Percentiles rank a stretch among this genome's conserved stretches.
Evolutionary conservation across 1,140 invertebrate species (phyloP).

Genomic region (Papilio machaon): DNA sequence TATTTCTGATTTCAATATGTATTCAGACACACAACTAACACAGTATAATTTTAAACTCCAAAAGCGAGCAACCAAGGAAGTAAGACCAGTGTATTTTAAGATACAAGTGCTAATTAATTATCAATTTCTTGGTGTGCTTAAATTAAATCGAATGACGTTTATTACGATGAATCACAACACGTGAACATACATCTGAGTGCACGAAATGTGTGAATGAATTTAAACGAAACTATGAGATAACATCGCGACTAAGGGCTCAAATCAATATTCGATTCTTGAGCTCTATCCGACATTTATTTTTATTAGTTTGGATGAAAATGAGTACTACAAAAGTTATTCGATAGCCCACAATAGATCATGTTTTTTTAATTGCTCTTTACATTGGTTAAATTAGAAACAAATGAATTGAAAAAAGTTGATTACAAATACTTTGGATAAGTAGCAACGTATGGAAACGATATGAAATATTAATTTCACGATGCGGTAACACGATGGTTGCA

Average conservation of each 20-base stretch:
- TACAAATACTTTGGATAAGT: neutral
- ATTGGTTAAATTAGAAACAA: neutral
- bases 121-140: slow-evolving; percentile 1
- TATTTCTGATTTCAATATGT: neutral
- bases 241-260: neutral
- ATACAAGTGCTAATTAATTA: neutral
- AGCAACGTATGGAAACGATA: neutral
- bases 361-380: neutral
- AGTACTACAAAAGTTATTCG: neutral
- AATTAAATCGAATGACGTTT: slow-evolving; percentile 4
- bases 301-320: neutral
- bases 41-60: neutral
- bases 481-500: neutral
- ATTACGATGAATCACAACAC: neutral
- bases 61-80: neutral
- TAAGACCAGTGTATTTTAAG: neutral
- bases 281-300: neutral
- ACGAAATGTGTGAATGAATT: neutral
- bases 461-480: neutral
- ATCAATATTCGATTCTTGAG: neutral
- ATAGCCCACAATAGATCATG: neutral
- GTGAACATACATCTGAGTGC: neutral
- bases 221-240: neutral
- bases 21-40: neutral
- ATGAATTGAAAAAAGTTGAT: neutral